Evolutionary conservation across 1,140 invertebrate genomes (phyloP), one percentile per base, ranked within the genome.

Genomic region (Muscidifurax raptorellus): DNA sequence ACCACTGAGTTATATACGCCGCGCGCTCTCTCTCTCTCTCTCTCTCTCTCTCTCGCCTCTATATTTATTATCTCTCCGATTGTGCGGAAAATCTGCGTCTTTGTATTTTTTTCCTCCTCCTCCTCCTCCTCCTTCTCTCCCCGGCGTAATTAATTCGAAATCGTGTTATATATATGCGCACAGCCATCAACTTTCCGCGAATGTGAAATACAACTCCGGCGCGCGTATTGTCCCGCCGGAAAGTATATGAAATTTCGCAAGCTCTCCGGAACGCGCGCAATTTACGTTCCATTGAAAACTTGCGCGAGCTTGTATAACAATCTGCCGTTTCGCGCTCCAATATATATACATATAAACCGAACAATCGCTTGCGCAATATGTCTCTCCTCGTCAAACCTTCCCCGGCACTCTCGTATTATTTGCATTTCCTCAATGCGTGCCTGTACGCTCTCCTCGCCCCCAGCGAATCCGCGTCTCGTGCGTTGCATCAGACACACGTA

Each of bases 391-490:
- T 69, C 27, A 80, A 80, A 27, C 27, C 64, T 80, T 66, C n/a
- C 36, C 9, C 25, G 30, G 22, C 66, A 10, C 18, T 40, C 10
- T 30, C 40, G 22, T 9, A 9, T 71, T n/a, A 52, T 74, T 81
- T 81, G 80, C 27, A 74, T 81, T 74, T 81, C 44, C 69, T 74
- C 59, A 36, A 72, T 81, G 74, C 30, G n/a, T 74, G 69, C 47
- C 52, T 2, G 36, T n/a, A n/a, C n/a, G 10, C 36, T 40, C 72
- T 80, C 79, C 80, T 69, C 71, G 69, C 80, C 80, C 47, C 67
- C 22, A 47, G 67, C 44, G 10, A 36, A 71, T 44, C 10, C 3
- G n/a, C n/a, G 13, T 25, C 69, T 74, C 67, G 3, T 18, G 0
- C 36, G 27, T 12, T 72, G 22, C 30, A 52, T 81, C 79, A 25